Conservation (phyloP, 2,797 vertebrate species). For the Spatula clypeata region DNA sequence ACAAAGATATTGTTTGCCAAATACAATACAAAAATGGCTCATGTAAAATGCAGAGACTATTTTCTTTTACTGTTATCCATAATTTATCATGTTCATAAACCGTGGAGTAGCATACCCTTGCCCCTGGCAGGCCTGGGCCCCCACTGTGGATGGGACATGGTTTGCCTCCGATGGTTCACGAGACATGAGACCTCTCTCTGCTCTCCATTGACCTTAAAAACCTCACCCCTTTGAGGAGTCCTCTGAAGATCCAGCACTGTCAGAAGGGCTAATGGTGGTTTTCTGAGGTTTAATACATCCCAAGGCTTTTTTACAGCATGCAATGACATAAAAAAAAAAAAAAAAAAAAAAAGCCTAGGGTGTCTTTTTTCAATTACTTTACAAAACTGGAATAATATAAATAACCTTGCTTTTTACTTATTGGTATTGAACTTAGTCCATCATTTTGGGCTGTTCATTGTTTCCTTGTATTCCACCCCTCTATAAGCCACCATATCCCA, state of each 20-base stretch:
- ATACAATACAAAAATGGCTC: conserved; percentile 27
- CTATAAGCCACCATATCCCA: conserved; percentile 22
- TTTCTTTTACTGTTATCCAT: conserved; percentile 61
- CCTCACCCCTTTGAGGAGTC: conserved; percentile 40
- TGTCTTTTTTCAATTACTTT: conserved; percentile 47
- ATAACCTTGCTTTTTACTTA: conserved; percentile 51
- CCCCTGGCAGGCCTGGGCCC: neutral
- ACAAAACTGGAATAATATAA: conserved; percentile 47
- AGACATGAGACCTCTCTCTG: neutral
- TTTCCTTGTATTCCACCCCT: conserved; percentile 37
- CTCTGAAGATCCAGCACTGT: neutral
- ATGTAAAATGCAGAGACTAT: conserved; percentile 48
- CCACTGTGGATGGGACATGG: neutral
- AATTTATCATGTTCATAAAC: conserved; percentile 40
- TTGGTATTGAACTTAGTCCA: neutral
- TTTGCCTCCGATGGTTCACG: neutral
- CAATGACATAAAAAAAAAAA: conserved; percentile 37
- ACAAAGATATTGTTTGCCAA: conserved; percentile 53
- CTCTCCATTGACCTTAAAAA: conserved; percentile 21
- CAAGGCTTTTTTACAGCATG: conserved; percentile 48
- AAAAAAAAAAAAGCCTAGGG: conserved; percentile 49
- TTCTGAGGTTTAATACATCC: conserved; percentile 45
- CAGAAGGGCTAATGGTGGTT: neutral
- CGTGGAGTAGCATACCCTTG: neutral
- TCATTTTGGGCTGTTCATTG: conserved; percentile 9